phyloP scores from a whole-genome alignment of 2,113 vertebrate genomes.

The Aix galericulata region DNA sequence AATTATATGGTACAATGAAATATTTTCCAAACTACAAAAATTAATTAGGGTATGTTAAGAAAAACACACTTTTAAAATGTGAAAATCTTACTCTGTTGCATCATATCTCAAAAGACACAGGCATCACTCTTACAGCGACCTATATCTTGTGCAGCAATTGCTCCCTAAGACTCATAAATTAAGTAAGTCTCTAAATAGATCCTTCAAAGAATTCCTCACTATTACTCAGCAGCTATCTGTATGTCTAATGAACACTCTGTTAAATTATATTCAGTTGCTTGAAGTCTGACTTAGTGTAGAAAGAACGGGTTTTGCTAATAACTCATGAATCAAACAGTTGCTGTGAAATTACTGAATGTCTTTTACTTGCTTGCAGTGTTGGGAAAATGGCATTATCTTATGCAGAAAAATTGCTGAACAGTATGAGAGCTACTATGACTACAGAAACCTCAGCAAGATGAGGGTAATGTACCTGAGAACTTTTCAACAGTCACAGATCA shows the following conservation, averaged over 20 bases:
- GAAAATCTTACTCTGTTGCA: neutral
- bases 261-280: neutral
- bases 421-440: slow-evolving; percentile 97
- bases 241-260: neutral
- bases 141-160: neutral
- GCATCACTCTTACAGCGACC: neutral
- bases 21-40: neutral
- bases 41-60: neutral
- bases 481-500: neutral
- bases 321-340: neutral
- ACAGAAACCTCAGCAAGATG: slow-evolving; percentile 99
- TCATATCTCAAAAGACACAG: neutral
- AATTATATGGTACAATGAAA: neutral
- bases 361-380: slow-evolving; percentile 83
- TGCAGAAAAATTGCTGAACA: slow-evolving; percentile 97
- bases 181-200: neutral
- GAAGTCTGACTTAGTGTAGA: neutral
- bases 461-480: slow-evolving; percentile 79
- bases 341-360: neutral
- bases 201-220: neutral
- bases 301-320: neutral
- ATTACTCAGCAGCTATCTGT: neutral
- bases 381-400: slow-evolving; percentile 98
- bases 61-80: neutral
- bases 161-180: neutral